These are phyloP conservation scores for Ianthella basta DNA, from an alignment of 37 sponge, comb jelly and placozoan species.

Conservation along the genomic window DNA sequence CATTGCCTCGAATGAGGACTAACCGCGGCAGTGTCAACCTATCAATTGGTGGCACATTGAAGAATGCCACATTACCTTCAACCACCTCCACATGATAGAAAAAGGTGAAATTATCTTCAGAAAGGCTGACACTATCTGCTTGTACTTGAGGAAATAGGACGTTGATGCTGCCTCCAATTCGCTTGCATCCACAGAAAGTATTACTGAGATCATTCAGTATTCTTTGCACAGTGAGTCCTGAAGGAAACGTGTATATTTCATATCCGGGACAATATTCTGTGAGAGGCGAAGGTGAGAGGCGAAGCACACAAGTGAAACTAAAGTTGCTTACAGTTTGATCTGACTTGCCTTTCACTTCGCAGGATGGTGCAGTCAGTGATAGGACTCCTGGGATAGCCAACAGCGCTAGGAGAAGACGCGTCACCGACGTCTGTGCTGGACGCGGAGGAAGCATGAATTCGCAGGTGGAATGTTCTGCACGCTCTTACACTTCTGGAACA, in stretches of 20 bases:
- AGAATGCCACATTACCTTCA: constrained; percentile 20
- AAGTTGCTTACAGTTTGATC: too few relatives aligned
- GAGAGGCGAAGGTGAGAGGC: too few relatives aligned
- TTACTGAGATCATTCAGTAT: constrained; percentile 3
- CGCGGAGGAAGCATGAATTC: too few relatives aligned
- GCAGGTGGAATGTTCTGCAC: too few relatives aligned
- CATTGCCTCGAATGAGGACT: constrained; percentile 53
- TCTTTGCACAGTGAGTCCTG: neutral
- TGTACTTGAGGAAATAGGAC: neutral
- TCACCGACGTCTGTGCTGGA: too few relatives aligned
- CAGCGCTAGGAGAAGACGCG: too few relatives aligned
- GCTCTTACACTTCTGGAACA: too few relatives aligned
- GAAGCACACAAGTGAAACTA: too few relatives aligned
- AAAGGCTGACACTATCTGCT: neutral
- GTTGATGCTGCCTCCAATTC: constrained; percentile 47
- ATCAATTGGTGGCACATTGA: constrained; percentile 12
- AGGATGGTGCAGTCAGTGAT: too few relatives aligned
- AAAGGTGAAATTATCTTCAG: constrained; percentile 49
- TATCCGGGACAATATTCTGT: neutral
- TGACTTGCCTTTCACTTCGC: too few relatives aligned
- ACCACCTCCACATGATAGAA: constrained; percentile 55
- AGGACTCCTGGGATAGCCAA: too few relatives aligned
- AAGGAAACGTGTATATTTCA: neutral
- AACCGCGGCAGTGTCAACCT: constrained; percentile 58
- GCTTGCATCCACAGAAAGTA: constrained; percentile 65